Conservation (phyloP, 2,888 invertebrate genomes). For the Idaea biselata region DNA sequence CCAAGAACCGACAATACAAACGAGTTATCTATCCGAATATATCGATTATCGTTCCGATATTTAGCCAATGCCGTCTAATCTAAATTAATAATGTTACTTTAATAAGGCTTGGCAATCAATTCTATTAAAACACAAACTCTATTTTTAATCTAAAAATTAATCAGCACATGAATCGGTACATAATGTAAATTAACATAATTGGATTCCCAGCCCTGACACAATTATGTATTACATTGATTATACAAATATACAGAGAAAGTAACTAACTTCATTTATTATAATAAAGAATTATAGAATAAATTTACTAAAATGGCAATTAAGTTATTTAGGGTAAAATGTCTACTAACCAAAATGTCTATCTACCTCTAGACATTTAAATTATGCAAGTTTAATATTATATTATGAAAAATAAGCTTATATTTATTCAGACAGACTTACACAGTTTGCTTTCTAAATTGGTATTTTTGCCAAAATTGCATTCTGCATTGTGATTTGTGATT, state of each 20-base stretch:
- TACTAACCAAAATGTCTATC: too few relatives aligned
- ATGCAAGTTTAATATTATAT: too few relatives aligned
- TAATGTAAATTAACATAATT: not conserved
- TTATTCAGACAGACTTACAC: not conserved
- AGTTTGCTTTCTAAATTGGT: slow-evolving; percentile 20
- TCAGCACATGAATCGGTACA: not conserved
- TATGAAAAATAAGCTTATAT: not conserved
- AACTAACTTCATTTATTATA: not conserved
- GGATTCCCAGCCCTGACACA: not conserved
- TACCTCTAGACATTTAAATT: too few relatives aligned
- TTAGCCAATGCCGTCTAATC: not conserved
- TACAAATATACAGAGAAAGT: not conserved
- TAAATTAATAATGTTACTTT: not conserved
- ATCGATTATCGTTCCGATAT: not conserved
- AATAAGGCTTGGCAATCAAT: not conserved
- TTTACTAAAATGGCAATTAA: too few relatives aligned
- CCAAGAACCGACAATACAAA: not conserved
- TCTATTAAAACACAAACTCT: not conserved
- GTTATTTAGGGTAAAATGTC: too few relatives aligned
- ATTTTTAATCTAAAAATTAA: not conserved
- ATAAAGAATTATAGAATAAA: too few relatives aligned
- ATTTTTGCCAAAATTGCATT: slow-evolving; percentile 26
- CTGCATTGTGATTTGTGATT: slow-evolving; percentile 24
- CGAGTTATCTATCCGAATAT: not conserved
- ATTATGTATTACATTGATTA: not conserved